phyloP scores from a whole-genome alignment of 1,140 invertebrate species.

The Brachionus sp. region DNA sequence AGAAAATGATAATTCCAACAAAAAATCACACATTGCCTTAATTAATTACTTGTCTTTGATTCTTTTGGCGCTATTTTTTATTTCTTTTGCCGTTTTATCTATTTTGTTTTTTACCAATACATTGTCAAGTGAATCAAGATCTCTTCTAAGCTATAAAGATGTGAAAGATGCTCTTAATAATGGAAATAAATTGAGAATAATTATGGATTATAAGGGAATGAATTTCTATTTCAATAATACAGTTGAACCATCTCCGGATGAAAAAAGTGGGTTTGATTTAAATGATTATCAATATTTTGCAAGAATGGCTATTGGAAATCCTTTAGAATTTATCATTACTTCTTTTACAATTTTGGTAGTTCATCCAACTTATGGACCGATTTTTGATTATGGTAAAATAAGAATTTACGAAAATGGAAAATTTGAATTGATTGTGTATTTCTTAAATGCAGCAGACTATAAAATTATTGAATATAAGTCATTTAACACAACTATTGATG shows the following conservation, averaged over 20 bases:
- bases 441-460: neutral
- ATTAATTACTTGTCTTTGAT: neutral
- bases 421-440: constrained; percentile 6
- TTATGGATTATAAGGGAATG: constrained; percentile 31
- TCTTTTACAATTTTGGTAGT: constrained; percentile 6
- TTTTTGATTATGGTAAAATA: constrained; percentile 32
- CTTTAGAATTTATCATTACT: constrained; percentile 12
- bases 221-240: constrained; percentile 33
- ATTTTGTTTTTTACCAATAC: neutral
- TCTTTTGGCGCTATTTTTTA: neutral
- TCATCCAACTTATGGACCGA: constrained; percentile 23
- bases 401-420: constrained; percentile 32
- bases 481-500: neutral
- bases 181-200: constrained; percentile 7
- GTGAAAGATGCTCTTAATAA: neutral
- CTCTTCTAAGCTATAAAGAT: neutral
- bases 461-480: constrained; percentile 10
- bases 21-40: neutral
- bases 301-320: neutral
- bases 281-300: constrained; percentile 22
- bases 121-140: neutral
- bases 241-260: neutral
- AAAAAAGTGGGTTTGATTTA: constrained; percentile 39
- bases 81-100: neutral
- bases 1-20: neutral